phyloP scores from a whole-genome alignment of 2,888 invertebrate genomes.

The Melanargia galathea region DNA sequence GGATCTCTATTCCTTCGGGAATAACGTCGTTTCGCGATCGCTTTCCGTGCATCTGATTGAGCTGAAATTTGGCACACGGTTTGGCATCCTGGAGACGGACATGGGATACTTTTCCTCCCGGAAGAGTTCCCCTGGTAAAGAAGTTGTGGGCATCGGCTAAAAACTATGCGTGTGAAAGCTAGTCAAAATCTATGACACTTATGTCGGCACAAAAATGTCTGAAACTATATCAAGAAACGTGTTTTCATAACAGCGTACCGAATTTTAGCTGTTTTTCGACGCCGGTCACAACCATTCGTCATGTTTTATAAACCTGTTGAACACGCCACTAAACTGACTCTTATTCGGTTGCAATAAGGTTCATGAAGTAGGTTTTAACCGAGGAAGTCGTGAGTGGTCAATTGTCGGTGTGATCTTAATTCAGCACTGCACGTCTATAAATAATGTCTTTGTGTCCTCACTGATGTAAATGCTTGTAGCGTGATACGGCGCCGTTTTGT shows the following conservation, averaged over 20 bases:
- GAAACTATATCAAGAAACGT: constrained; percentile 22
- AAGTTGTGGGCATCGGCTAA: too few species aligned
- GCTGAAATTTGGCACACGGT: too few species aligned
- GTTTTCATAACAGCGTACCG: constrained; percentile 38
- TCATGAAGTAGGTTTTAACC: neutral
- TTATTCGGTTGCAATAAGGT: constrained; percentile 25
- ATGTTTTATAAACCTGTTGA: constrained; percentile 35
- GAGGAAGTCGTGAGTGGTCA: constrained; percentile 40
- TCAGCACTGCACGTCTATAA: constrained; percentile 39
- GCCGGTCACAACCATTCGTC: constrained; percentile 35
- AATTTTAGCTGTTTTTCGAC: constrained; percentile 39
- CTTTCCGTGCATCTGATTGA: too few species aligned
- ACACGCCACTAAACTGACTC: constrained; percentile 13
- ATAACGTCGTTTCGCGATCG: too few species aligned
- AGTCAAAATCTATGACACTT: neutral
- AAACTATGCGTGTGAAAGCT: too few species aligned
- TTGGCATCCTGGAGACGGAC: too few species aligned
- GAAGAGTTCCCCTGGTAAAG: too few species aligned
- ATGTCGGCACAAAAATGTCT: neutral
- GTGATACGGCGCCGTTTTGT: constrained; percentile 2
- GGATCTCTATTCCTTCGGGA: too few species aligned
- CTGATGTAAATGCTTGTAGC: constrained; percentile 9
- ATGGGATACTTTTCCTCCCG: too few species aligned
- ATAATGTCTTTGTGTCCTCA: constrained; percentile 37
- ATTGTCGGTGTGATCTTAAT: constrained; percentile 37